Conservation (phyloP, 2,113 vertebrate species). For the Anser cygnoides region DNA sequence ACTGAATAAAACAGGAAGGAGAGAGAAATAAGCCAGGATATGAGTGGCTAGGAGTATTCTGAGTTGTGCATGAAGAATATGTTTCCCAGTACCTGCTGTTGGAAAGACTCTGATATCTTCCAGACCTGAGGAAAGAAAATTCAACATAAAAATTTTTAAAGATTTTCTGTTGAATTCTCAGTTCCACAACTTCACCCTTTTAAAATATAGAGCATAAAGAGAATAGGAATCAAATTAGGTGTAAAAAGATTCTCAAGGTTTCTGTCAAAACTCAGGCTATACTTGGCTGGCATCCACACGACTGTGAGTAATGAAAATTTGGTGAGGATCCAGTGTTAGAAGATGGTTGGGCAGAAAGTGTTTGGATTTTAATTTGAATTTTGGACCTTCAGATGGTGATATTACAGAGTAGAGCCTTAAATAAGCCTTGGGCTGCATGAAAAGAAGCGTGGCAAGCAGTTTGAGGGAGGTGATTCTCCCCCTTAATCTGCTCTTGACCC, state of each 20-base stretch:
- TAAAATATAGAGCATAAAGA: not conserved
- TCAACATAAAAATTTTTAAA: not conserved
- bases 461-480: no score
- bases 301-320: not conserved
- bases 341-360: not conserved
- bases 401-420: not conserved
- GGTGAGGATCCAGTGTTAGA: not conserved
- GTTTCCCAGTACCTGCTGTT: not conserved
- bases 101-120: not conserved
- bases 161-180: not conserved
- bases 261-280: not conserved
- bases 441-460: no score
- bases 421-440: no score
- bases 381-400: not conserved
- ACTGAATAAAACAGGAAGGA: not conserved
- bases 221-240: not conserved
- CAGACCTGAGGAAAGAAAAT: not conserved
- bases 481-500: no score
- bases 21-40: not conserved
- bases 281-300: rapidly evolving
- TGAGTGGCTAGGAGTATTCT: not conserved
- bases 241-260: not conserved
- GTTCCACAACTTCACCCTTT: not conserved
- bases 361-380: not conserved
- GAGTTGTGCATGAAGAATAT: not conserved